These are phyloP conservation scores for Goniozus legneri DNA, from an alignment of 1,140 invertebrate genomes.

Conservation along the genomic window DNA sequence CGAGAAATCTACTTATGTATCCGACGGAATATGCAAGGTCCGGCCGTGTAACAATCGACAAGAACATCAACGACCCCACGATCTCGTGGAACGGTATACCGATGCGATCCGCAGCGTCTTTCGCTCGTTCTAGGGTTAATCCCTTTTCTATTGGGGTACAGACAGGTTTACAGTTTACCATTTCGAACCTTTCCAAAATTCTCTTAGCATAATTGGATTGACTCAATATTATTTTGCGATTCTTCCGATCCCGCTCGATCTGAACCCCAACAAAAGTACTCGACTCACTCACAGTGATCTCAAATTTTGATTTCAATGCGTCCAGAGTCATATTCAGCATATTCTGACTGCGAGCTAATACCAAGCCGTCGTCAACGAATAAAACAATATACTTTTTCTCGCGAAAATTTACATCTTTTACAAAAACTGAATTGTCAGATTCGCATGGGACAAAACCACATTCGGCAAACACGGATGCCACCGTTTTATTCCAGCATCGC, in stretches of 20 bases:
- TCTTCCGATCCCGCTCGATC: constrained; percentile 3
- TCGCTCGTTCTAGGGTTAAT: not conserved
- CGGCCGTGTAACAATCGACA: constrained; percentile 20
- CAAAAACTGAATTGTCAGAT: not conserved
- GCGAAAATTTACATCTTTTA: not conserved
- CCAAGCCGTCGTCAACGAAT: not conserved
- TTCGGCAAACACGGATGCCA: not conserved
- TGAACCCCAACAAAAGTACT: not conserved
- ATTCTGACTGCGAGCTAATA: not conserved
- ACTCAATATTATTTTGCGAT: constrained; percentile 21
- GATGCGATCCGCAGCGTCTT: constrained; percentile 5
- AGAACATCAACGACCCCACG: constrained; percentile 40
- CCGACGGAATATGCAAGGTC: not conserved
- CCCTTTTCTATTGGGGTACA: constrained; percentile 21
- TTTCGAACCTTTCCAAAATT: constrained; percentile 31
- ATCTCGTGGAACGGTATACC: constrained; percentile 33
- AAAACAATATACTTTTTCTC: not conserved
- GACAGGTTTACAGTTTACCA: constrained; percentile 27
- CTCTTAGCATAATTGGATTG: constrained; percentile 28
- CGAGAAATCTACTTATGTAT: not conserved
- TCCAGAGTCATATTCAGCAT: not conserved
- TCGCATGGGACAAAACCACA: not conserved
- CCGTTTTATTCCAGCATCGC: not conserved
- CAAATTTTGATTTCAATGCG: not conserved
- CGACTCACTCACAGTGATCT: not conserved